A percentile compares a stretch with the other conserved stretches of the same genome.
phyloP scores from a whole-genome alignment of 2,113 vertebrate species.

The Rhinoptilus africanus region DNA sequence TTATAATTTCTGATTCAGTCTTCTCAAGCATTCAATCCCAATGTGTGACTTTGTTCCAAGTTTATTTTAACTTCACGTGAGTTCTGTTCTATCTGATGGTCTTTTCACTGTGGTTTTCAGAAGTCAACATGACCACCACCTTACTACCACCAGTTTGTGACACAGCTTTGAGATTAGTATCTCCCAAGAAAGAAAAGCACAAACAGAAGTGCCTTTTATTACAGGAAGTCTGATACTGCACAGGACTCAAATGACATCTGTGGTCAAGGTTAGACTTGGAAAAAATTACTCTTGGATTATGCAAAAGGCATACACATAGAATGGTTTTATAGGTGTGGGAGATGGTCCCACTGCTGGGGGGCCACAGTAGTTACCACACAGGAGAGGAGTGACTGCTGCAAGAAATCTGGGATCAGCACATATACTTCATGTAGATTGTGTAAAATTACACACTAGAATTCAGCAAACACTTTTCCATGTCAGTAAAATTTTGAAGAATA shows the following conservation, averaged over 20 bases:
- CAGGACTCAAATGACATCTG: not conserved
- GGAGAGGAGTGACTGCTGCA: not conserved
- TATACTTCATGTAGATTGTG: not conserved
- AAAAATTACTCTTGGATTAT: not conserved
- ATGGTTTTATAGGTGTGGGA: not conserved
- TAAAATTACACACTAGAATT: not conserved
- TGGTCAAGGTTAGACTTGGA: not conserved
- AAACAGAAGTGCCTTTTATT: not conserved
- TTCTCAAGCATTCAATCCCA: not conserved
- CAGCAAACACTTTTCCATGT: not conserved
- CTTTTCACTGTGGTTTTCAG: not conserved
- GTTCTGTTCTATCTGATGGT: not conserved
- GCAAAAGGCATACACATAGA: fast-evolving
- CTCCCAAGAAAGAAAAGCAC: not conserved
- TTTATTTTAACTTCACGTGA: not conserved
- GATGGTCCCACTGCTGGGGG: fast-evolving
- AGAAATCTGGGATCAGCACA: not conserved
- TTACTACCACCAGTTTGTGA: not conserved
- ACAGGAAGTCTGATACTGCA: not conserved
- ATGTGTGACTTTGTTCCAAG: not conserved
- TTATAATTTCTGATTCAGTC: not conserved
- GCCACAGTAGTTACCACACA: not conserved
- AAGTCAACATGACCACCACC: not conserved
- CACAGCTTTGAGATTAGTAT: not conserved
- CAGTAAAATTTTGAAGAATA: not conserved